Evolutionary conservation across 2,113 vertebrate species (phyloP), one percentile per base, ranked within the genome.

Genomic region (Dipodomys spectabilis): DNA sequence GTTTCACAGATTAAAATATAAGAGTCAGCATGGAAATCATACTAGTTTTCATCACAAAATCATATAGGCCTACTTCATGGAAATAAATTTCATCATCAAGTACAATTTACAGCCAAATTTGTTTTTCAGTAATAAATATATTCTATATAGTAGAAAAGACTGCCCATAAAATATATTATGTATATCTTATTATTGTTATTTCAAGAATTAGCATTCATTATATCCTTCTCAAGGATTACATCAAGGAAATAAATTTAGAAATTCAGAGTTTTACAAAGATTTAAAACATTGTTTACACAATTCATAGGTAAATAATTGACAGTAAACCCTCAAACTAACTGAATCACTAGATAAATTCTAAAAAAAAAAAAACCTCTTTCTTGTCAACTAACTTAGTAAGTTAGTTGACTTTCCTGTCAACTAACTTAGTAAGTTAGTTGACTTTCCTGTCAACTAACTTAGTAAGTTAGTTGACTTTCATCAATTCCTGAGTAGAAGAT

Each of bases 191-290:
- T 72, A 78, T 45, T 82, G 7, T 62, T 83, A 22, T 65, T 93
- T 68, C 28, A 86, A 32, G 91, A 64, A 18, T 20, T 57, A 6
- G 6, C 30, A 30, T 22, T 80, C 86, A 18, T 77, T 82, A 39
- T 27, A 89, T 72, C 67, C 82, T 39, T 39, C 35, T 45, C 11
- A 84, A 81, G 45, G 27, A 71, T 79, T 75, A 74, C 9, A 32
- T 74, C 72, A 86, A n/a, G 30, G n/a, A 89, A 94, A 73, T 67
- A 75, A 89, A 82, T 71, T 15, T 30, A 44, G 16, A 92, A 79
- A 80, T 64, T 84, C 80, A 62, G 62, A 81, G 1, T 27, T 20
- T 75, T 39, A 82, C 13, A 32, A 0, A 65, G 57, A 80, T 22
- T 20, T 45, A 45, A 86, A 13, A 49, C 88, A 90, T 45, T 62